Base-by-base conservation (phyloP, 2,797 vertebrate species). In the Crocidura indochinensis region DNA sequence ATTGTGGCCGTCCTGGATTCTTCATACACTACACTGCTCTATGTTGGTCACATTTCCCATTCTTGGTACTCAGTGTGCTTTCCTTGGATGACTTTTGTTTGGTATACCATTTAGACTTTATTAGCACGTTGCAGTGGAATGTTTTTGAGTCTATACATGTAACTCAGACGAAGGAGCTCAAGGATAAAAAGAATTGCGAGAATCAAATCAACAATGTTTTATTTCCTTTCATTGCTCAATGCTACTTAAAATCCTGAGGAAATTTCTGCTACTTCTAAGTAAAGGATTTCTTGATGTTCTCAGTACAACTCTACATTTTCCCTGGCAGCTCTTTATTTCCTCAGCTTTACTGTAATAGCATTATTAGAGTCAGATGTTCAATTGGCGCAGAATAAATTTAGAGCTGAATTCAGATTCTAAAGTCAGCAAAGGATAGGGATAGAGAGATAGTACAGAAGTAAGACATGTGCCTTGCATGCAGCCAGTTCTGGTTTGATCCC, bases 1-100 rank as follows among this genome's bases (percentile, higher is more conserved):
- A 94, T 92, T 93, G 88, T 75, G 86, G 77, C 86, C 75, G 20
- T 26, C 84, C 80, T 87, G 92, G 92, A 82, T 68, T 91, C 81
- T 82, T 91, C 91, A 74, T 8, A 3, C 38, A 62, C 80, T 62
- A n/a, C 47, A 56, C 82, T 79, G 71, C 92, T 90, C 26, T 87
- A 67, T 91, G 87, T 74, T 69, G 64, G 68, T 56, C 44, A 78
- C 51, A 27, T 77, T 83, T 64, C 84, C 91, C 26, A 2, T 91
- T 91, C 89, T 87, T 87, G 19, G 38, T 73, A 49, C 68, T 83
- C 44, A 73, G 11, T 88, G 27, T 80, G 83, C 71, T 93, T 94
- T 90, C 81, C 81, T 93, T 85, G 87, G 81, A 93, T 62, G 74
- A 76, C 88, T 90, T 84, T 84, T 26, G 31, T 81, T 91, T 75